These are phyloP conservation scores for Tylochromis polylepis DNA, from an alignment of 2,113 vertebrate species.

Conservation along the genomic window DNA sequence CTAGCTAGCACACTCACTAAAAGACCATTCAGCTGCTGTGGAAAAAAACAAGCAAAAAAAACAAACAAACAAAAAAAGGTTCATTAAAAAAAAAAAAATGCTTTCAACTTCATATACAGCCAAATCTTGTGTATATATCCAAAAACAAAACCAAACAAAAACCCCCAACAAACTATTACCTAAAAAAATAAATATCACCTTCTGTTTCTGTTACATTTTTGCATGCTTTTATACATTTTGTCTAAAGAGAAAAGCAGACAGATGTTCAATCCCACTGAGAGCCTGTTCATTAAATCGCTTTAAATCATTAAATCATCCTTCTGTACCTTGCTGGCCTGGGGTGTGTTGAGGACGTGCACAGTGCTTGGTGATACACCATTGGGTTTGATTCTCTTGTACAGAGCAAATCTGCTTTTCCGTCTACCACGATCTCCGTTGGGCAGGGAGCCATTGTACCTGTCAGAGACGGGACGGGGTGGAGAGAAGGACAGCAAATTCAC, in stretches of 20 bases:
- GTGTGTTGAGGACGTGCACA: constrained; percentile 90
- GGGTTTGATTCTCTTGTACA: constrained; percentile 87
- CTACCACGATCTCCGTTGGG: constrained; percentile 92
- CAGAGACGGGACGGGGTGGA: not conserved
- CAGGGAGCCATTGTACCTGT: constrained; percentile 95
- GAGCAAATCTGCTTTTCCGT: constrained; percentile 96
- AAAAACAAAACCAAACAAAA: not conserved
- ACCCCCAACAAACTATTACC: not conserved
- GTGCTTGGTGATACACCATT: constrained; percentile 93
- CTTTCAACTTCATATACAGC: not conserved
- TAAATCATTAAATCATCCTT: not conserved
- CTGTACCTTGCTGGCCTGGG: constrained; percentile 90
- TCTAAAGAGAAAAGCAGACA: not conserved
- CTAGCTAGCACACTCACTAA: not conserved
- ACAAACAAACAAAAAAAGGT: not conserved
- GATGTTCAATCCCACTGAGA: not conserved
- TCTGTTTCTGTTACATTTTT: not conserved
- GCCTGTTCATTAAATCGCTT: not conserved
- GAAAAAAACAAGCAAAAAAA: not conserved
- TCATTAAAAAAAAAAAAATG: not conserved
- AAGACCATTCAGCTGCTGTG: not conserved
- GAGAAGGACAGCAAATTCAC: constrained; percentile 21
- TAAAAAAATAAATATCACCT: not conserved
- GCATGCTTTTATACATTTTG: not conserved
- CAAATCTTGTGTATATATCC: not conserved